These are phyloP conservation scores for Microcebus jonahi DNA, from an alignment of 2,113 vertebrate species.

Conservation along the genomic window DNA sequence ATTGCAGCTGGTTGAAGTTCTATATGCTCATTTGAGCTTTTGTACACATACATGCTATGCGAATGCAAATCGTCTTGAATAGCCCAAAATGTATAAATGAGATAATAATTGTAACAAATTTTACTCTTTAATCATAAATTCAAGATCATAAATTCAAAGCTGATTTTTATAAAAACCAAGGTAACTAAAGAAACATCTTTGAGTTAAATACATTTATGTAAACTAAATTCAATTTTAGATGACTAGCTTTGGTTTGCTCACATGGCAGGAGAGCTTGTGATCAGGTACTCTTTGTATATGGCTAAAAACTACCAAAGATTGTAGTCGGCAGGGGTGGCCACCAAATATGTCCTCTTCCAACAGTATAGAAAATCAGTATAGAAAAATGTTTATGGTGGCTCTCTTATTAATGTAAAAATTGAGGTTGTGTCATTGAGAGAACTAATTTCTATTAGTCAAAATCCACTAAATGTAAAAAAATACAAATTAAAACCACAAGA, in stretches of 20 bases:
- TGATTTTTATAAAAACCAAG: constrained; percentile 21
- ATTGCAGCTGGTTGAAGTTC: background rate
- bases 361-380: background rate
- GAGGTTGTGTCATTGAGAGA: background rate
- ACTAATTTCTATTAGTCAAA: background rate
- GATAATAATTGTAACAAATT: background rate
- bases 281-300: background rate
- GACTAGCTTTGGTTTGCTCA: background rate
- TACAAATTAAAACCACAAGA: background rate
- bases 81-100: background rate
- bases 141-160: background rate
- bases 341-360: background rate
- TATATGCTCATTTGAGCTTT: background rate
- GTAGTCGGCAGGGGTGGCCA: background rate
- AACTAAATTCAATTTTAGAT: background rate
- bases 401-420: background rate
- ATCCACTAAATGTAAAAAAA: background rate
- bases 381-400: background rate
- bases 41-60: background rate
- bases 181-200: background rate
- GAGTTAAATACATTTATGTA: background rate
- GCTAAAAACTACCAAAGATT: background rate
- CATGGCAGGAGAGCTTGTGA: background rate
- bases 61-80: background rate
- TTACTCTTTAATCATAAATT: background rate